These are phyloP conservation scores for Drosophila malerkotliana DNA, from an alignment of 1,140 invertebrate species.

Conservation along the genomic window DNA sequence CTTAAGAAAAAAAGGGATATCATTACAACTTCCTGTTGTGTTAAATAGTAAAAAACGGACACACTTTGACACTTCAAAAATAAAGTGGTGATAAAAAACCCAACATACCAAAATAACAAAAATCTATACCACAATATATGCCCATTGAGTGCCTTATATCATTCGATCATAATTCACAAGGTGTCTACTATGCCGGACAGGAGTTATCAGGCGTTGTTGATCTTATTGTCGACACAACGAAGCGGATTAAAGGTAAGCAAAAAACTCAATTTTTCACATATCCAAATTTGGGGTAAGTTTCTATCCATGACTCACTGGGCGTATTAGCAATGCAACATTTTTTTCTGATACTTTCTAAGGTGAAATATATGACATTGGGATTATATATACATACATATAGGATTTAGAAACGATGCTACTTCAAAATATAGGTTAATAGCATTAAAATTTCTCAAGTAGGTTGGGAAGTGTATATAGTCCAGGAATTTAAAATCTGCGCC, in stretches of 20 bases:
- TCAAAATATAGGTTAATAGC: too few relatives aligned
- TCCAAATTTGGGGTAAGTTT: conserved; percentile 11
- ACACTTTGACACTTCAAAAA: conserved; percentile 15
- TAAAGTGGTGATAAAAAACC: conserved; percentile 1
- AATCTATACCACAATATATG: conserved; percentile 81
- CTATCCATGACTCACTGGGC: conserved; percentile 57
- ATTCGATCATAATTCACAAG: conserved; percentile 85
- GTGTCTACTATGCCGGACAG: conserved; percentile 86
- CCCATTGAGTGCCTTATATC: conserved; percentile 85
- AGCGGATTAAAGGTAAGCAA: conserved; percentile 77
- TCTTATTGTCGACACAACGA: conserved; percentile 79
- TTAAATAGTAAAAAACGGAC: conserved; percentile 40
- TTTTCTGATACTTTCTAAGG: too few relatives aligned
- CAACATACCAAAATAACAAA: conserved; percentile 30
- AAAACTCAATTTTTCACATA: neutral
- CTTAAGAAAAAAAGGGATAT: conserved; percentile 67
- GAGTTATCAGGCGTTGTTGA: conserved; percentile 85
- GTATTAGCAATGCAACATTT: conserved; percentile 51
- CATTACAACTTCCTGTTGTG: conserved; percentile 67
- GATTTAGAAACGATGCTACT: too few relatives aligned
- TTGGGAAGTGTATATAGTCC: too few relatives aligned
- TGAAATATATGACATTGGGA: conserved; percentile 1
- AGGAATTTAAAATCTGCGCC: too few relatives aligned
- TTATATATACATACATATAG: neutral
- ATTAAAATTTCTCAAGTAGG: too few relatives aligned